phyloP scores from a whole-genome alignment of 2,888 invertebrate genomes.

The Celastrina argiolus region DNA sequence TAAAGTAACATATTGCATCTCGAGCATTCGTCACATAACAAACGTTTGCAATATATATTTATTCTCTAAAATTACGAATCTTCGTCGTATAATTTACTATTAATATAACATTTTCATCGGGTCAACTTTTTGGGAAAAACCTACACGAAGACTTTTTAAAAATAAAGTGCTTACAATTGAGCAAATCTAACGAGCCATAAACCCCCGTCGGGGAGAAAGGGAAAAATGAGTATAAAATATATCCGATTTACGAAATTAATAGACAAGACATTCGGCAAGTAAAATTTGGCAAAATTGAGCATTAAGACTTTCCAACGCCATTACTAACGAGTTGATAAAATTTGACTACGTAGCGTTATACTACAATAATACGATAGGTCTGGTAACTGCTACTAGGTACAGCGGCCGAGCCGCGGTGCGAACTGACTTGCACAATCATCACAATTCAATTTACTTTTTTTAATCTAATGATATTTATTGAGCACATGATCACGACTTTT shows the following conservation, averaged over 20 bases:
- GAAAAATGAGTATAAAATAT: constrained; percentile 44
- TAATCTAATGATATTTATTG: constrained; percentile 7
- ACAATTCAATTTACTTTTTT: neutral
- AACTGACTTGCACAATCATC: constrained; percentile 12
- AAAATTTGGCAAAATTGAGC: constrained; percentile 78
- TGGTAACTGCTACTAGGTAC: constrained; percentile 66
- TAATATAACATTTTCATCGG: constrained; percentile 61
- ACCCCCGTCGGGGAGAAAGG: constrained; percentile 33
- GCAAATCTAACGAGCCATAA: constrained; percentile 49
- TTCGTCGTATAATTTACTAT: constrained; percentile 49
- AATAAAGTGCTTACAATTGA: constrained; percentile 62
- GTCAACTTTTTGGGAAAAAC: constrained; percentile 47
- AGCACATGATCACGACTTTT: neutral
- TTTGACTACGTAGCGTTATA: constrained; percentile 60
- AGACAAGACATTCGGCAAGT: constrained; percentile 74
- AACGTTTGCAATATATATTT: constrained; percentile 42
- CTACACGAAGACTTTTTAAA: constrained; percentile 48
- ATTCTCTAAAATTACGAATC: constrained; percentile 53
- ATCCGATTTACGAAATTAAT: constrained; percentile 47
- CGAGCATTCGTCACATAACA: constrained; percentile 69
- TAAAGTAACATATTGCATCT: constrained; percentile 78
- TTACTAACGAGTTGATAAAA: constrained; percentile 54
- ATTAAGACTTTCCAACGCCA: constrained; percentile 72
- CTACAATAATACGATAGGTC: constrained; percentile 65
- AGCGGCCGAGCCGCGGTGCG: constrained; percentile 22